phyloP scores from a whole-genome alignment of 2,888 invertebrate genomes.

The Schizaphis graminum region DNA sequence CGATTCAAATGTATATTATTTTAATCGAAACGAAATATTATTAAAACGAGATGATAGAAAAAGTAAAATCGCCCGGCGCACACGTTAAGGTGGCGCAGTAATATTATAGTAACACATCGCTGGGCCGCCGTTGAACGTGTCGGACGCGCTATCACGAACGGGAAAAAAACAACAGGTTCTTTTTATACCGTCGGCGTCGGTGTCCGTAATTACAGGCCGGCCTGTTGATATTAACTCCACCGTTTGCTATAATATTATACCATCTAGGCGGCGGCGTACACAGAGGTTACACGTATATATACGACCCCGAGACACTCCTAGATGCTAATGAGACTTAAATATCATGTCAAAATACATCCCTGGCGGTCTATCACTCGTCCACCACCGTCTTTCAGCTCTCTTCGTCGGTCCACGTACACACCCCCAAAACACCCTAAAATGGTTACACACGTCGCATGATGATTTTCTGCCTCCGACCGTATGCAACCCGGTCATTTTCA shows the following conservation, averaged over 20 bases:
- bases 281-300: not conserved
- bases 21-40: slow-evolving; percentile 10
- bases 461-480: not conserved
- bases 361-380: slow-evolving; percentile 48
- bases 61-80: not conserved
- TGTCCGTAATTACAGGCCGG: slow-evolving; percentile 62
- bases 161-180: slow-evolving; percentile 51
- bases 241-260: slow-evolving; percentile 53
- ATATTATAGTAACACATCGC: not conserved
- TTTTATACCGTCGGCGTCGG: slow-evolving; percentile 29
- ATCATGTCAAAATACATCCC: slow-evolving; percentile 64
- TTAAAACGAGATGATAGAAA: not conserved
- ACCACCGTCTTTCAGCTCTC: not conserved
- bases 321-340: slow-evolving; percentile 65
- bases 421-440: slow-evolving; percentile 56
- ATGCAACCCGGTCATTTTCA: slow-evolving; percentile 53
- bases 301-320: slow-evolving; percentile 34
- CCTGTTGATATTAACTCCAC: slow-evolving; percentile 64
- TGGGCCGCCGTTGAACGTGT: slow-evolving; percentile 16
- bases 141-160: slow-evolving; percentile 20
- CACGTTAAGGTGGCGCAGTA: slow-evolving; percentile 1
- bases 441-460: slow-evolving; percentile 11
- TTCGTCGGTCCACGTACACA: not conserved
- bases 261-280: slow-evolving; percentile 17
- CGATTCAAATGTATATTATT: slow-evolving; percentile 1